Percentiles rank a stretch among this genome's conserved stretches.
phyloP scores from a whole-genome alignment of 2,797 vertebrate species.

The Fratercula arctica region DNA sequence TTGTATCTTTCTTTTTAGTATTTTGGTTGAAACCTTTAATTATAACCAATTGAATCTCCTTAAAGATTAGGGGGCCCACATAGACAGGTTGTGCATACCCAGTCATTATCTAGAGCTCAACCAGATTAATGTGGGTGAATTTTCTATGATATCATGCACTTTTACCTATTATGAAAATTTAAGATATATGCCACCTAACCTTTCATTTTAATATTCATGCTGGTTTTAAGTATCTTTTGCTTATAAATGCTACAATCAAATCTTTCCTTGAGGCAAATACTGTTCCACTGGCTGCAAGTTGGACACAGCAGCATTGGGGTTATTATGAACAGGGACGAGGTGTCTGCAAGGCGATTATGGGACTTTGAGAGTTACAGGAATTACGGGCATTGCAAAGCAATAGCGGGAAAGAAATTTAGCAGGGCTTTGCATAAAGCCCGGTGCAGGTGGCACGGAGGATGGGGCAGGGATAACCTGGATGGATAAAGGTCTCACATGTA shows the following conservation, averaged over 20 bases:
- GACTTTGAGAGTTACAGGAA: background rate
- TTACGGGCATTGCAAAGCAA: background rate
- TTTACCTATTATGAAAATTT: slow-evolving; percentile 41
- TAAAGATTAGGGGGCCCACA: slow-evolving; percentile 52
- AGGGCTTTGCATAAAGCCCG: background rate
- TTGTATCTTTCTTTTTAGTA: slow-evolving; percentile 49
- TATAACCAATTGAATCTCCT: slow-evolving; percentile 53
- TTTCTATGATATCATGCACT: slow-evolving; percentile 42
- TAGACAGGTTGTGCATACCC: slow-evolving; percentile 29
- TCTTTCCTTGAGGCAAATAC: background rate
- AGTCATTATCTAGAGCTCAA: slow-evolving; percentile 57
- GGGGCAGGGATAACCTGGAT: background rate
- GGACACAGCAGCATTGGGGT: background rate
- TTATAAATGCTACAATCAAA: background rate
- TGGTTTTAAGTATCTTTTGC: background rate
- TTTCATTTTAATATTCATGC: slow-evolving; percentile 43
- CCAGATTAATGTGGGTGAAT: slow-evolving; percentile 49
- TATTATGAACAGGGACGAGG: background rate
- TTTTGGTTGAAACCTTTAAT: slow-evolving; percentile 63
- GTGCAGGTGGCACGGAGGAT: background rate
- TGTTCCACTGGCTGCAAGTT: background rate
- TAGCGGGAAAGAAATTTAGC: background rate
- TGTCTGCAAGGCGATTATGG: background rate
- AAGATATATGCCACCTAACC: slow-evolving; percentile 22
- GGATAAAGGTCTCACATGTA: background rate